Base-by-base conservation (phyloP, 2,113 vertebrate species). In the Carassius carassius region DNA sequence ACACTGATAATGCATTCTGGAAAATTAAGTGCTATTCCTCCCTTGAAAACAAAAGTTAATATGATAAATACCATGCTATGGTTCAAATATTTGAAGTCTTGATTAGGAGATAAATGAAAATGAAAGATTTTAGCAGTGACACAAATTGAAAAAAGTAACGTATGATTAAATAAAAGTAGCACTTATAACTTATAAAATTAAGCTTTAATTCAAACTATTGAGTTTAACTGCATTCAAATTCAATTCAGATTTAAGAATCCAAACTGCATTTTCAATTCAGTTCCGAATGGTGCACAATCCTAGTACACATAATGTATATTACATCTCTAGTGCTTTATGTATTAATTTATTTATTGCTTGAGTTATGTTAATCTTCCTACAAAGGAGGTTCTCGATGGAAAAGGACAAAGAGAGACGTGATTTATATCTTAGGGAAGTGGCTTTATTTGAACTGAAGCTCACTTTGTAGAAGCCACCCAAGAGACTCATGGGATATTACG, bases 331-430 rank as follows among this genome's bases (percentile, higher is more conserved):
- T 32, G 73, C 23, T 76, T 19, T 32, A 14, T 21, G 41, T 73
- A 47, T 73, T 23, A 44, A 73, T 75, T 25, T 0, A 54, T 75
- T 51, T 25, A 37, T 72, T 47, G 23, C 74, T 32, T 9, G 16
- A 54, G 23, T 44, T 80, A 21, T 49, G 23, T 23, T 93, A 85
- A 91, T 91, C 88, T 87, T 80, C 80, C 83, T 87, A 87, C 86
- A 84, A 69, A 85, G 86, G 90, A 87, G 85, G 90, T 89, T 92
- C 90, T 91, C 87, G 88, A 89, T 78, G 90, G 88, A 90, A 90
- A 81, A 63, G 82, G 75, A 78, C 70, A 86, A 90, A 92, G 78
- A 86, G 80, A 65, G 74, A 89, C 32, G 7, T 32, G 23, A 79
- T n/a, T 19, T 51, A 49, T 44, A 79, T 63, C 21, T 81, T 19